Percentiles rank a stretch among this genome's conserved stretches.
These are phyloP conservation scores for Propsilocerus akamusi DNA, from an alignment of 1,140 invertebrate species.

Conservation along the genomic window DNA sequence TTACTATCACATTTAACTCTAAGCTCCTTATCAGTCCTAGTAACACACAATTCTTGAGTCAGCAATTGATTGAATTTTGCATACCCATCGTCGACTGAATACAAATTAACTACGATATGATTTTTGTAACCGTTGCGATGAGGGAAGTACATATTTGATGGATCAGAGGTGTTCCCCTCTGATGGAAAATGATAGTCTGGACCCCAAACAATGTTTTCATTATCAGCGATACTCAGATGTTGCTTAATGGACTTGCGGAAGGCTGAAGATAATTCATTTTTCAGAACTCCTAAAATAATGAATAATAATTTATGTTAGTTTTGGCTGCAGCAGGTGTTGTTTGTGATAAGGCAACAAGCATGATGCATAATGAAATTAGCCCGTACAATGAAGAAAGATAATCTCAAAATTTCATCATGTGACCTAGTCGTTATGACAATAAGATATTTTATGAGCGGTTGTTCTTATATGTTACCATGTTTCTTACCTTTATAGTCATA, in stretches of 20 bases:
- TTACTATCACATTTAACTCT: constrained; percentile 10
- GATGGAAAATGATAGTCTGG: neutral
- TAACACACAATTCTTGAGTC: constrained; percentile 18
- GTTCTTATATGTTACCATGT: neutral
- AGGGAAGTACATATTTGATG: constrained; percentile 32
- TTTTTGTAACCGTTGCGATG: constrained; percentile 32
- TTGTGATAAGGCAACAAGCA: too few relatives aligned
- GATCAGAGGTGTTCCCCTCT: neutral
- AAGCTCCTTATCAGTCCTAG: constrained; percentile 3
- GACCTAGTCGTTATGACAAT: too few relatives aligned
- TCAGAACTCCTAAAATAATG: constrained; percentile 31
- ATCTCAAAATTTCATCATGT: too few relatives aligned
- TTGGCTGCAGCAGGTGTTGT: too few relatives aligned
- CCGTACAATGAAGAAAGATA: too few relatives aligned
- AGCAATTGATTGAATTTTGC: constrained; percentile 24
- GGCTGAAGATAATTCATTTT: constrained; percentile 31
- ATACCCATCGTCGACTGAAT: constrained; percentile 31
- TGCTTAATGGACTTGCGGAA: constrained; percentile 29
- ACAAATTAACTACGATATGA: constrained; percentile 28
- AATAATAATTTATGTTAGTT: constrained; percentile 8
- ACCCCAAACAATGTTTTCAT: constrained; percentile 11
- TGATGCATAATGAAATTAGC: too few relatives aligned
- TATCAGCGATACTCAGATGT: constrained; percentile 28
- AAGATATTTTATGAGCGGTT: too few relatives aligned
- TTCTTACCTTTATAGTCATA: constrained; percentile 45